Conservation (phyloP, 2,888 invertebrate genomes). For the Cremastinae sp. region DNA sequence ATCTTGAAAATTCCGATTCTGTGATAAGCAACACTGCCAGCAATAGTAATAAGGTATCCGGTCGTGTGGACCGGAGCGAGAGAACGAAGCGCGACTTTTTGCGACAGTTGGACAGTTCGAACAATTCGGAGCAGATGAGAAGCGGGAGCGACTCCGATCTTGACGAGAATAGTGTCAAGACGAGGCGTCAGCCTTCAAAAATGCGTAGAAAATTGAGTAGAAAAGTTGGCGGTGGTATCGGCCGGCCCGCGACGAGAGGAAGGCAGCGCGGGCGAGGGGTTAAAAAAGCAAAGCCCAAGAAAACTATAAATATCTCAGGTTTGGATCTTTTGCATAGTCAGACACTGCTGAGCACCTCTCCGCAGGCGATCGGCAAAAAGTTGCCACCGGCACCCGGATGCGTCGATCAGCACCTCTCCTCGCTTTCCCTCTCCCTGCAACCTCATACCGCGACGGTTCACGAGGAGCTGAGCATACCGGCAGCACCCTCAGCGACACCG, state of each 20-base stretch:
- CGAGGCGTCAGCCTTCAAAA: constrained; percentile 74
- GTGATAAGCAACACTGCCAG: constrained; percentile 80
- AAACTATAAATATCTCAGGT: constrained; percentile 90
- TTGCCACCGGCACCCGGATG: constrained; percentile 94
- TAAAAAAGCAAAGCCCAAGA: constrained; percentile 84
- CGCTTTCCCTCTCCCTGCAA: constrained; percentile 85
- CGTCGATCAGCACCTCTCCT: constrained; percentile 94
- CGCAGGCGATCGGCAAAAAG: constrained; percentile 87
- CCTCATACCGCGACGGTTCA: constrained; percentile 87
- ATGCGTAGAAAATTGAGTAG: constrained; percentile 76
- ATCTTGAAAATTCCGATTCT: constrained; percentile 78
- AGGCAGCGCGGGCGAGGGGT: constrained; percentile 82
- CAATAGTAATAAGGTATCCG: constrained; percentile 76
- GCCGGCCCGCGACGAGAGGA: constrained; percentile 73
- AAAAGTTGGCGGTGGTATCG: constrained; percentile 71
- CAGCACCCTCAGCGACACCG: constrained; percentile 89
- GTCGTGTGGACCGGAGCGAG: constrained; percentile 77
- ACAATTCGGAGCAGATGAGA: constrained; percentile 76
- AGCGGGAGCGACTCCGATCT: constrained; percentile 77
- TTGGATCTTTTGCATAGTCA: constrained; percentile 94
- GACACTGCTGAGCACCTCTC: constrained; percentile 92
- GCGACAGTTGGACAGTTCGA: constrained; percentile 81
- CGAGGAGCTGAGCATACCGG: constrained; percentile 91
- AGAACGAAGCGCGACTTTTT: constrained; percentile 82
- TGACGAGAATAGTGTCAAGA: constrained; percentile 74